Conservation (phyloP, 2,888 invertebrate genomes). For the Tubiluchus corallicola region DNA sequence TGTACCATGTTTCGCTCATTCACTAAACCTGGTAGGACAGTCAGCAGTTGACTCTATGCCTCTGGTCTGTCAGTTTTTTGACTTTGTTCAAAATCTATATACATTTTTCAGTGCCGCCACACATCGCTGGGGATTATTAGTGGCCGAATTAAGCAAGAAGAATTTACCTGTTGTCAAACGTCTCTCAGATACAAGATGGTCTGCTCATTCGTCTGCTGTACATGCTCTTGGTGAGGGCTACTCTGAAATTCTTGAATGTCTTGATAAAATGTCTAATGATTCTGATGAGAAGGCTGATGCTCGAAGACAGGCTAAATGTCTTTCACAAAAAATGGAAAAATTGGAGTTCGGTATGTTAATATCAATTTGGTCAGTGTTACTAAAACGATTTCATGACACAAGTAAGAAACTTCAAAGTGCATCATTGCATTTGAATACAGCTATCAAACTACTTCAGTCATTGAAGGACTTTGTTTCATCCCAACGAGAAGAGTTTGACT, state of each 20-base stretch:
- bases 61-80: neutral
- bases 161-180: neutral
- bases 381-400: neutral
- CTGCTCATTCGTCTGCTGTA: neutral
- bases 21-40: conserved; percentile 3
- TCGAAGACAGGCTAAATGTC: neutral
- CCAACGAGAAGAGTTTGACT: no score
- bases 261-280: neutral
- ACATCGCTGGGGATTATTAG: neutral
- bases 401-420: neutral
- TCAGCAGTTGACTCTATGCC: neutral
- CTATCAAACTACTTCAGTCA: neutral
- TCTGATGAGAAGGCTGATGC: neutral
- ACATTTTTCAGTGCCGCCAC: neutral
- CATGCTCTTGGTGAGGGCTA: neutral
- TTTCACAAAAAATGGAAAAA: neutral
- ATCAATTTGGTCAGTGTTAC: neutral
- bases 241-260: neutral
- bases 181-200: neutral
- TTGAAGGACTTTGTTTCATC: neutral
- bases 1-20: neutral
- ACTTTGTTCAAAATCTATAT: neutral
- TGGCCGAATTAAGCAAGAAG: neutral
- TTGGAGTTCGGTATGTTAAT: neutral
- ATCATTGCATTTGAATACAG: neutral